phyloP scores from a whole-genome alignment of 2,797 vertebrate species.

The Heteromormyrus szaboi region DNA sequence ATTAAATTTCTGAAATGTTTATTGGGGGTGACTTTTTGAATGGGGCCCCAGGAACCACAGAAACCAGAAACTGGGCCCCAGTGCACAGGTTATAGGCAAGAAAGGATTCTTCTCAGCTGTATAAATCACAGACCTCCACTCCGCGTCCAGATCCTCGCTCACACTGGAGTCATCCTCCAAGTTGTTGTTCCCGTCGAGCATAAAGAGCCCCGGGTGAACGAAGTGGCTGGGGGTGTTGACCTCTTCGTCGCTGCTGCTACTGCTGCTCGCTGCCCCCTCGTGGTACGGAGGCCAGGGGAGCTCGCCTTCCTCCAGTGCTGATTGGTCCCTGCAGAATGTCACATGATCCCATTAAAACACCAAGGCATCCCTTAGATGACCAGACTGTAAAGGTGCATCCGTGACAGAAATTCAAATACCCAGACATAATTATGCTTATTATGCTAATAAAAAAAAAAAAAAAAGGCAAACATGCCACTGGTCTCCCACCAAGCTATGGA shows the following conservation, averaged over 20 bases:
- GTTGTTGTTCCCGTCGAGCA: constrained; percentile 69
- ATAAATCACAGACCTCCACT: constrained; percentile 61
- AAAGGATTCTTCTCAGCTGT: background rate
- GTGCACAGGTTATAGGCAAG: background rate
- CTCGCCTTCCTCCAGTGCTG: constrained; percentile 64
- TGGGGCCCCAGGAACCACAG: background rate
- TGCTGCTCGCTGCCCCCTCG: constrained; percentile 63
- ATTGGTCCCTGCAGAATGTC: constrained; percentile 49
- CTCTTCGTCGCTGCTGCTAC: constrained; percentile 49
- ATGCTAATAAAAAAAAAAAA: background rate
- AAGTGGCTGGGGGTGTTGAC: constrained; percentile 43
- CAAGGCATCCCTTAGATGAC: background rate
- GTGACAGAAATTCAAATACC: background rate
- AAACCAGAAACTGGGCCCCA: background rate
- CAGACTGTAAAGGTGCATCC: background rate
- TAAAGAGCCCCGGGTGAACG: constrained; percentile 59
- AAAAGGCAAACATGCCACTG: background rate
- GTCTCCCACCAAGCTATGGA: background rate
- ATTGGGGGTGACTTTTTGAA: background rate
- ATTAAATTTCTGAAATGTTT: background rate
- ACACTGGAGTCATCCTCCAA: constrained; percentile 70
- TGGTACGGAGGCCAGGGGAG: constrained; percentile 58
- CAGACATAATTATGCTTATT: background rate
- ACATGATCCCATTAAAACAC: background rate
- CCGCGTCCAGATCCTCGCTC: constrained; percentile 68